Evolutionary conservation across 1,140 invertebrate genomes (phyloP).

Genomic region (Pseudomyrmex sp.): DNA sequence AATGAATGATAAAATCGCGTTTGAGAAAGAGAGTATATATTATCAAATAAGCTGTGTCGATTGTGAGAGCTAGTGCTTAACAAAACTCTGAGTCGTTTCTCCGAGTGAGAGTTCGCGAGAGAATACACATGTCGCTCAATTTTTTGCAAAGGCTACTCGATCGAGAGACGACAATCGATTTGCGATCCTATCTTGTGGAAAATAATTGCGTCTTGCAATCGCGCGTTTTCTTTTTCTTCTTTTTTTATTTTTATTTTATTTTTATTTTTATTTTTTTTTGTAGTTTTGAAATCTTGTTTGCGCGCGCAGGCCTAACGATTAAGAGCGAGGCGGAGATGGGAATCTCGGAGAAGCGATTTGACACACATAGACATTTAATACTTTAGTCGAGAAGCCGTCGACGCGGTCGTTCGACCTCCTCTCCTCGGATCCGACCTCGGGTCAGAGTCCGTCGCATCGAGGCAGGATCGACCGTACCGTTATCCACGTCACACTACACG

Average conservation of each 20-base stretch:
- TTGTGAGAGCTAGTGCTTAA: conserved; percentile 69
- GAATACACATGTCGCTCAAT: neutral
- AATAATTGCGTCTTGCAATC: neutral
- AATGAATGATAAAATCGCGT: conserved; percentile 68
- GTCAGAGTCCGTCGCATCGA: conserved; percentile 52
- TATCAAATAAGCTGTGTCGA: conserved; percentile 72
- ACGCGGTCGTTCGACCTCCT: conserved; percentile 63
- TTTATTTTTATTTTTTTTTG: no score
- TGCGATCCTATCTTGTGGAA: no score
- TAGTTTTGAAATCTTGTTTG: no score
- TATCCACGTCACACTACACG: conserved; percentile 63
- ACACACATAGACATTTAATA: conserved; percentile 68
- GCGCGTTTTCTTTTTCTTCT: neutral
- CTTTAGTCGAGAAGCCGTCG: conserved; percentile 65
- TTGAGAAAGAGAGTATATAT: conserved; percentile 55
- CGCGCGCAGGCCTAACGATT: conserved; percentile 45
- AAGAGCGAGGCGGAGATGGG: conserved; percentile 14
- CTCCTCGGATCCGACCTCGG: conserved; percentile 48
- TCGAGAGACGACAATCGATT: conserved; percentile 1
- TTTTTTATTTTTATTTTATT: no score
- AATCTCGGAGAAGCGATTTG: conserved; percentile 66
- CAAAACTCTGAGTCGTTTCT: conserved; percentile 64
- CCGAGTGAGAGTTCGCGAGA: conserved; percentile 37
- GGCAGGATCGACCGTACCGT: conserved; percentile 38
- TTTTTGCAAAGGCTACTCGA: neutral